Evolutionary conservation across 2,888 invertebrate species (phyloP), one percentile per base, ranked within the genome.

Genomic region (Bhutanitis thaidina): DNA sequence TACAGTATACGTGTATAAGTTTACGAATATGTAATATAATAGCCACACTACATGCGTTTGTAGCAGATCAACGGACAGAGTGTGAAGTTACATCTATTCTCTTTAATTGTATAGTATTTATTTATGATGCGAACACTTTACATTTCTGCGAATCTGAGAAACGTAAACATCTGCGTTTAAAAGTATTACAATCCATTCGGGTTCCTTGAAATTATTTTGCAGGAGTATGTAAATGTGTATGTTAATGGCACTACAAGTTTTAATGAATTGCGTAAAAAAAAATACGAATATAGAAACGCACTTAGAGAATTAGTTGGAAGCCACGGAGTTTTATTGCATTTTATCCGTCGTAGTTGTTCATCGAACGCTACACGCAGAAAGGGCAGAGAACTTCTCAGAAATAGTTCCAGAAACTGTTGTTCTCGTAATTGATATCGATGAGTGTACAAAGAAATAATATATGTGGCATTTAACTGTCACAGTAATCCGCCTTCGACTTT

Each of bases 401-500:
- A n/a, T 7, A 27, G 13, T 39, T 0, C 10, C 5, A 38, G 14
- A 13, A 16, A 20, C 9, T 29, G 34, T 13, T 3, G 20, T 48
- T 35, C 14, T 12, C 15, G 40, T n/a, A 35, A 40, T n/a, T 10
- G 20, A 34, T 47, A 47, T 35, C 25, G 34, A 47, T 29, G 8
- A 7, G 8, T 8, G 10, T 15, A 14, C 27, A 14, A 40, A 12
- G 39, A 40, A 40, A 13, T 34, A n/a, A n/a, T 48, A 48, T n/a
- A 41, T 15, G 9, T 14, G 9, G 7, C 20, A 25, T 13, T 40
- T 14, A 14, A 25, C 13, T 14, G 15, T 14, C 34, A 32, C 10
- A 25, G 8, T 29, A 12, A 43, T 34, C 15, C 16, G 20, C 8
- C 7, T 20, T 43, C 12, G 12, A 13, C 7, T n/a, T 34, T 1